Evolutionary conservation across 2,888 invertebrate genomes (phyloP).

Genomic region (Belgica antarctica): DNA sequence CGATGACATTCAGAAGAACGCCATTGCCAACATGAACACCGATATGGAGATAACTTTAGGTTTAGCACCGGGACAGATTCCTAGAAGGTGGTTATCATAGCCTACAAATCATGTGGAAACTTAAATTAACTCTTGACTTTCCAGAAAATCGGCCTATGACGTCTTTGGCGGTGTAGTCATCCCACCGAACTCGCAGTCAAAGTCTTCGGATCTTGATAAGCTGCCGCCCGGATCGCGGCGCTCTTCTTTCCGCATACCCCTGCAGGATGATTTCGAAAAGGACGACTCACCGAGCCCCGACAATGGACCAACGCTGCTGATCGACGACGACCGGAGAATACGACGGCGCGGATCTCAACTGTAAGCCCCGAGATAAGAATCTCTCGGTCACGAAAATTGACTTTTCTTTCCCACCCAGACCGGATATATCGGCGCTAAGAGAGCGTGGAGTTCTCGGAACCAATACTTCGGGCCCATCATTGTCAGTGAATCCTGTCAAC

Average conservation of each 20-base stretch:
- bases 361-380: slow-evolving; percentile 60
- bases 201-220: slow-evolving; percentile 46
- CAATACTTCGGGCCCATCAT: slow-evolving; percentile 50
- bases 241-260: slow-evolving; percentile 63
- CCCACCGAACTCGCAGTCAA: slow-evolving; percentile 44
- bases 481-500: slow-evolving; percentile 51
- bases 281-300: slow-evolving; percentile 60
- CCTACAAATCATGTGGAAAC: background rate
- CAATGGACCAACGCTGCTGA: slow-evolving; percentile 60
- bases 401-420: slow-evolving; percentile 56
- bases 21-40: slow-evolving; percentile 49
- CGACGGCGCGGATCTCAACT: slow-evolving; percentile 77
- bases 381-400: slow-evolving; percentile 29
- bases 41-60: slow-evolving; percentile 56
- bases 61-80: slow-evolving; percentile 70
- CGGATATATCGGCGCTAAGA: slow-evolving; percentile 67
- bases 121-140: background rate
- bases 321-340: slow-evolving; percentile 72
- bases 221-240: slow-evolving; percentile 57
- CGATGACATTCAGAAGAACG: slow-evolving; percentile 65
- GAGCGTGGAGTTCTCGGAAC: slow-evolving; percentile 59
- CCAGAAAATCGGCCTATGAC: slow-evolving; percentile 81
- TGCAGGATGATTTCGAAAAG: slow-evolving; percentile 56
- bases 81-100: slow-evolving; percentile 60
- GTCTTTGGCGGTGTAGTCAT: slow-evolving; percentile 62